phyloP scores from a whole-genome alignment of 2,113 vertebrate genomes.

The Mohoua ochrocephala region DNA sequence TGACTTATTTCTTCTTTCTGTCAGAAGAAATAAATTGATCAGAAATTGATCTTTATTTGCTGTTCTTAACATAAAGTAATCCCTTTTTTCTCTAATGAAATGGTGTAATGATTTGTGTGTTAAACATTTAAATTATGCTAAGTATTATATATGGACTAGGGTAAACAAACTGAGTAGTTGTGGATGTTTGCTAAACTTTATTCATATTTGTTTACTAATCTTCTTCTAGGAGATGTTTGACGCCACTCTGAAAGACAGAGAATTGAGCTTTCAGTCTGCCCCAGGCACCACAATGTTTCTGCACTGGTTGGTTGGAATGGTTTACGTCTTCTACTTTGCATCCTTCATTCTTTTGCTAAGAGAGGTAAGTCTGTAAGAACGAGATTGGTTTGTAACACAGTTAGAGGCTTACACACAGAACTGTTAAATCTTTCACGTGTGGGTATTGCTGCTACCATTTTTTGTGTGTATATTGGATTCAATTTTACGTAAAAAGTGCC shows the following conservation, averaged over 20 bases:
- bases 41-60: not conserved
- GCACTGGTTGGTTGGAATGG: conserved; percentile 97
- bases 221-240: conserved; percentile 93
- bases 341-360: conserved; percentile 95
- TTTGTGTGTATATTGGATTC: not conserved
- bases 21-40: not conserved
- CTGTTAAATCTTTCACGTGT: not conserved
- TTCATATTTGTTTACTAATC: not conserved
- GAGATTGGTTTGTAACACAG: not conserved
- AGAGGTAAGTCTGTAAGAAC: conserved; percentile 76
- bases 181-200: not conserved
- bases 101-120: not conserved
- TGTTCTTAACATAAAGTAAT: not conserved
- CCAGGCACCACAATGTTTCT: conserved; percentile 97
- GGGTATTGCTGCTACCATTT: not conserved
- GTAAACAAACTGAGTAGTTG: not conserved
- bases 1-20: not conserved
- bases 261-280: conserved; percentile 91
- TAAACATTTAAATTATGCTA: not conserved
- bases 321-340: conserved; percentile 97
- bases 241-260: conserved; percentile 89
- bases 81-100: not conserved
- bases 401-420: not conserved
- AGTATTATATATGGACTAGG: not conserved
- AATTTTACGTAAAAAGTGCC: not conserved